These are phyloP conservation scores for Drosophila gaucha DNA, from an alignment of 2,888 invertebrate species.

Conservation along the genomic window DNA sequence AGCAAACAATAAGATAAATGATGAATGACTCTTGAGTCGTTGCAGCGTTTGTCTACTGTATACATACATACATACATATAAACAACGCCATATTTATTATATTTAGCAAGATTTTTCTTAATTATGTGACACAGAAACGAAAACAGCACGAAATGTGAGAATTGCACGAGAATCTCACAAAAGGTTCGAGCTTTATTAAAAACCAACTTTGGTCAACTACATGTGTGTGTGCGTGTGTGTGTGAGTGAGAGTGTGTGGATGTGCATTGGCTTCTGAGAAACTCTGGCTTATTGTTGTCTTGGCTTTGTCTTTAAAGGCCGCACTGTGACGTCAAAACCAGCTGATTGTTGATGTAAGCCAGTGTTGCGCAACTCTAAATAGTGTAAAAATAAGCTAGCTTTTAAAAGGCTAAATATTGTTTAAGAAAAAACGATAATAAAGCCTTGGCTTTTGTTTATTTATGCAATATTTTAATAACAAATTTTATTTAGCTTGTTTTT, in stretches of 20 bases:
- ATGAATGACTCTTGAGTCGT: background rate
- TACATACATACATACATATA: constrained; percentile 23
- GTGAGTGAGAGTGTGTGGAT: constrained; percentile 1
- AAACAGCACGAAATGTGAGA: constrained; percentile 58
- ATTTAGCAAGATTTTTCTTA: constrained; percentile 76
- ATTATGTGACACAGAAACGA: constrained; percentile 56
- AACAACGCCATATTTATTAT: constrained; percentile 39
- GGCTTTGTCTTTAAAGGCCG: constrained; percentile 25
- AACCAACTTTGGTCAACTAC: constrained; percentile 17
- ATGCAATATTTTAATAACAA: too few relatives aligned
- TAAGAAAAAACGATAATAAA: too few relatives aligned
- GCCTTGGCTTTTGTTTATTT: too few relatives aligned
- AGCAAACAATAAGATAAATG: background rate
- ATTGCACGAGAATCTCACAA: constrained; percentile 52
- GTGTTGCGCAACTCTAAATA: background rate
- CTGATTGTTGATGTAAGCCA: constrained; percentile 21
- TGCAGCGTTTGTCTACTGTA: constrained; percentile 19
- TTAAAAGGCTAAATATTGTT: background rate
- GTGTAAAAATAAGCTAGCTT: background rate
- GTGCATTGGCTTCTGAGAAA: constrained; percentile 57
- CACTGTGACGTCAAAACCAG: constrained; percentile 40
- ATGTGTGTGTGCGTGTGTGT: constrained; percentile 23
- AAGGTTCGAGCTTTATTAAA: constrained; percentile 40
- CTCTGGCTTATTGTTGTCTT: constrained; percentile 67
- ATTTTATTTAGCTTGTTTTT: too few relatives aligned